Percentiles rank a stretch among this genome's conserved stretches.
phyloP scores from a whole-genome alignment of 2,113 vertebrate species.

The Corythornis cristatus region DNA sequence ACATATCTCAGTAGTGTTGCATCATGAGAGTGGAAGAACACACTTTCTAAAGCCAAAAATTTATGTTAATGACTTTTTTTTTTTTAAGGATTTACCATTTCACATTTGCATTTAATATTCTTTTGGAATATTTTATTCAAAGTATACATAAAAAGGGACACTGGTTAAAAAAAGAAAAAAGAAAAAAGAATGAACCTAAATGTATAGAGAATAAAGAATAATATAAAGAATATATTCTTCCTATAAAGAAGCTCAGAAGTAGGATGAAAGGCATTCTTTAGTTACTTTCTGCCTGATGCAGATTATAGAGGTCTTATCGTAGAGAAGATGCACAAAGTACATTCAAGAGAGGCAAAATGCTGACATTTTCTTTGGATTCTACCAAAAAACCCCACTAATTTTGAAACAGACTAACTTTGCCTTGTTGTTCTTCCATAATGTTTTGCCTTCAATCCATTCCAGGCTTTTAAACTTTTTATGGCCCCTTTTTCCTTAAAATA shows the following conservation, averaged over 20 bases:
- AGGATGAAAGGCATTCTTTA: neutral
- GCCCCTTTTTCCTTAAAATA: neutral
- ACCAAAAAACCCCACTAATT: accelerated
- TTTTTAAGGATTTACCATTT: neutral
- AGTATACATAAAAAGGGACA: neutral
- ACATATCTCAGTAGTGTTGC: neutral
- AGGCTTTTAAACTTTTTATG: neutral
- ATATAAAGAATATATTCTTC: no score
- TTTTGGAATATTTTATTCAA: neutral
- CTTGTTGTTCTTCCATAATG: neutral
- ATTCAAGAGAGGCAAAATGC: neutral
- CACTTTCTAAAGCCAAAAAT: neutral
- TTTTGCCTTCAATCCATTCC: neutral
- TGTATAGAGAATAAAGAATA: neutral
- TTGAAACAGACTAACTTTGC: neutral
- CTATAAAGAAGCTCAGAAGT: neutral
- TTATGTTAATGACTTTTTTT: neutral
- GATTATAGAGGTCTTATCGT: neutral
- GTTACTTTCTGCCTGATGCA: neutral
- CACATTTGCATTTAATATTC: neutral
- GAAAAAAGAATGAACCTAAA: neutral
- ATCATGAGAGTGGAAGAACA: neutral
- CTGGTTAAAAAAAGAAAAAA: neutral
- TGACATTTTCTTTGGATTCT: neutral
- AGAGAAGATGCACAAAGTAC: neutral